Percentiles rank a stretch among this genome's conserved stretches.
These are phyloP conservation scores for Neodiprion lecontei DNA, from an alignment of 1,140 invertebrate genomes.

Conservation along the genomic window DNA sequence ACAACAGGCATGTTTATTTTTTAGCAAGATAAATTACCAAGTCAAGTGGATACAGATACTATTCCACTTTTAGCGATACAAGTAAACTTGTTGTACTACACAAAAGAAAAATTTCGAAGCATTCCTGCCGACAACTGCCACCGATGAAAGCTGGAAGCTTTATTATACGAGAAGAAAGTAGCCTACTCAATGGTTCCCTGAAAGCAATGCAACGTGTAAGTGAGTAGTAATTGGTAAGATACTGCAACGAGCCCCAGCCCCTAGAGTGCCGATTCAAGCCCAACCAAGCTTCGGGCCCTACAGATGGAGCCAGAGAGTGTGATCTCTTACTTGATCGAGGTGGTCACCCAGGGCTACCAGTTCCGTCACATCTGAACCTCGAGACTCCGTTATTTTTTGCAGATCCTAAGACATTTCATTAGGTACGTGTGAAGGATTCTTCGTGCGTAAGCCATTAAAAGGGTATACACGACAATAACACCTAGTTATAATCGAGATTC, in stretches of 20 bases:
- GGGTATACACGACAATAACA: conserved; percentile 29
- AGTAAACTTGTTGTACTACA: background rate
- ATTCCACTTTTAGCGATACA: background rate
- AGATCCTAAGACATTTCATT: conserved; percentile 72
- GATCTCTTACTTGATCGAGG: conserved; percentile 83
- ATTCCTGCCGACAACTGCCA: background rate
- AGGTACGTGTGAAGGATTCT: conserved; percentile 29
- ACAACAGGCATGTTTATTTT: background rate
- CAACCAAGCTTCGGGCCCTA: conserved; percentile 7
- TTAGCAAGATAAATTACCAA: background rate
- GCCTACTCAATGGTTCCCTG: conserved; percentile 6
- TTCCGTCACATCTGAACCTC: conserved; percentile 75
- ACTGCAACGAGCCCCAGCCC: conserved; percentile 1
- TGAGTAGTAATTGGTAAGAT: background rate
- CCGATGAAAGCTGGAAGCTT: conserved; percentile 13
- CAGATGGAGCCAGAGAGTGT: conserved; percentile 24
- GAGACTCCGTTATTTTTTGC: conserved; percentile 75
- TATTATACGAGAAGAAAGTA: conserved; percentile 10
- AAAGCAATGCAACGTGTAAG: conserved; percentile 11
- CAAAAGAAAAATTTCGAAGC: conserved; percentile 4
- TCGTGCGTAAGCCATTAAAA: conserved; percentile 14
- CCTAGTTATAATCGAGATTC: conserved; percentile 6
- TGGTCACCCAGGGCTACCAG: conserved; percentile 78
- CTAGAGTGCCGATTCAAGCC: background rate
- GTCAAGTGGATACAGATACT: too few species aligned